A percentile compares a stretch with the other conserved stretches of the same genome.
Conservation (phyloP, 2,113 vertebrate species). For the Corvus moneduloides region DNA sequence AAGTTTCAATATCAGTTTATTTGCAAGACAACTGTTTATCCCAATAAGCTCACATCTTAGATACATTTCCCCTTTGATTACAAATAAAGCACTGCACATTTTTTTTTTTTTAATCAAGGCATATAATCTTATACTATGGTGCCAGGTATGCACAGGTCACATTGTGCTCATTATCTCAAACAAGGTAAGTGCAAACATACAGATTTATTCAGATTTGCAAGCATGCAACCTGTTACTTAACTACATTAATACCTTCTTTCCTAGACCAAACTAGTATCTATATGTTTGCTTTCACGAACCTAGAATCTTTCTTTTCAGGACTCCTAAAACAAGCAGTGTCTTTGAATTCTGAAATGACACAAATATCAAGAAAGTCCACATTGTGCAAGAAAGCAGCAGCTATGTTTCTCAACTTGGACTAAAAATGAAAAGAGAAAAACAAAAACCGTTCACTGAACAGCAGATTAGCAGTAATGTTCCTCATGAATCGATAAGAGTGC, state of each 20-base stretch:
- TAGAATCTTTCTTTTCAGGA: conserved; percentile 64
- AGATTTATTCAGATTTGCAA: conserved; percentile 74
- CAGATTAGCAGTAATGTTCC: conserved; percentile 85
- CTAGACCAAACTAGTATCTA: conserved; percentile 68
- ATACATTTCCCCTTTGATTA: conserved; percentile 74
- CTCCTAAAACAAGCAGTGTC: conserved; percentile 73
- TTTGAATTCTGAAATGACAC: conserved; percentile 78
- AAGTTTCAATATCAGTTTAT: conserved; percentile 72
- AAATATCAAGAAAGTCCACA: conserved; percentile 80
- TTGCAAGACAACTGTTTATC: conserved; percentile 68
- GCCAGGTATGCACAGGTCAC: conserved; percentile 68
- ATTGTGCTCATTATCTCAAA: conserved; percentile 61
- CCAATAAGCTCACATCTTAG: conserved; percentile 71
- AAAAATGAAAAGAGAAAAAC: conserved; percentile 75
- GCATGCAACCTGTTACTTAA: conserved; percentile 80
- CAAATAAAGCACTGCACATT: conserved; percentile 71
- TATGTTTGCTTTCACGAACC: conserved; percentile 66
- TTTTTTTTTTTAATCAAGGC: conserved; percentile 75
- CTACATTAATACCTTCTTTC: conserved; percentile 68
- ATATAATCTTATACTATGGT: conserved; percentile 65
- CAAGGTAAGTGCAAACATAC: conserved; percentile 66
- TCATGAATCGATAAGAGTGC: conserved; percentile 77
- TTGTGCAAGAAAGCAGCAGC: conserved; percentile 92
- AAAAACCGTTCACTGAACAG: conserved; percentile 86
- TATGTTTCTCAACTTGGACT: conserved; percentile 83